A percentile compares a stretch with the other conserved stretches of the same genome.
phyloP scores from a whole-genome alignment of 2,113 vertebrate genomes.

The Lophura nycthemera region DNA sequence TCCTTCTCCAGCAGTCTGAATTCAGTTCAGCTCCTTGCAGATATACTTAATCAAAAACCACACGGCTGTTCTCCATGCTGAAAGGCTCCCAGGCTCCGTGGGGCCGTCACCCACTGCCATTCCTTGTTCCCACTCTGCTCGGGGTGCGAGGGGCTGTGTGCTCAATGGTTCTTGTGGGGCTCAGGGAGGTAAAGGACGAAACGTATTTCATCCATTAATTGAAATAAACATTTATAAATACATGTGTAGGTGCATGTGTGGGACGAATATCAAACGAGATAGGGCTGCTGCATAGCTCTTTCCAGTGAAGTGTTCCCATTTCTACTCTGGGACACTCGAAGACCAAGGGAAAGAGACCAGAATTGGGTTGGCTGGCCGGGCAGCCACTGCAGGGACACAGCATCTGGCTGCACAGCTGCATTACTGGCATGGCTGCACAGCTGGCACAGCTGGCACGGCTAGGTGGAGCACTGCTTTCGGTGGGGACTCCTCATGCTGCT shows the following conservation, averaged over 20 bases:
- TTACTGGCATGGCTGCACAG: too few relatives aligned
- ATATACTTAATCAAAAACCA: not conserved
- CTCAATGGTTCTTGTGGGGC: not conserved
- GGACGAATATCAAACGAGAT: not conserved
- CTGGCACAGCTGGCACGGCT: too few relatives aligned
- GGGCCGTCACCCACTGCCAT: not conserved
- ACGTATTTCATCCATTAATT: not conserved
- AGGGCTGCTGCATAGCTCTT: rapidly evolving
- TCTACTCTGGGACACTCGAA: not conserved
- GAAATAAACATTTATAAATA: not conserved
- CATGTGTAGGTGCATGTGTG: not conserved
- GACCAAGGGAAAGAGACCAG: not conserved
- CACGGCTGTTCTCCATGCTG: not conserved
- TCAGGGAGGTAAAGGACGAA: not conserved
- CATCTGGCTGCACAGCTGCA: too few relatives aligned
- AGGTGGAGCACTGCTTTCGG: too few relatives aligned
- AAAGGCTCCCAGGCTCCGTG: not conserved
- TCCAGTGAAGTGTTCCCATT: not conserved
- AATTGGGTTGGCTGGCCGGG: not conserved
- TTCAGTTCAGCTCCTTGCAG: not conserved
- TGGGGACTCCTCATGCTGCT: not conserved
- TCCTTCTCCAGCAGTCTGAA: not conserved
- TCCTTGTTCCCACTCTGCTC: not conserved
- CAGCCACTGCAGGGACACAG: not conserved
- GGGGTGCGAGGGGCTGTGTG: not conserved